Conservation (phyloP, 2,113 vertebrate species). For the Rhineura floridana region DNA sequence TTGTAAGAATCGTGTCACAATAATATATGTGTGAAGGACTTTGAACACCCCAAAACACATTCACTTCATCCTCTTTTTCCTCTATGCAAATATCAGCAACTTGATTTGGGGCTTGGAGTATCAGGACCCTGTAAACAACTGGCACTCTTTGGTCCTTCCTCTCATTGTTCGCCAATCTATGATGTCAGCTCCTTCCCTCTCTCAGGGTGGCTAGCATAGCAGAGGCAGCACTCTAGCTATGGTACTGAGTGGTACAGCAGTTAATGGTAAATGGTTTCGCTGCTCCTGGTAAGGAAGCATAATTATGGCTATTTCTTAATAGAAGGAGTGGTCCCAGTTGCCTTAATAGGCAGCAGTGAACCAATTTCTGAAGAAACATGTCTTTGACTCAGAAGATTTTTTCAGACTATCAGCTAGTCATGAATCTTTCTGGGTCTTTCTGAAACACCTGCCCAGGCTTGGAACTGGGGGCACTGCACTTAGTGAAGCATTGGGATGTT, state of each 20-base stretch:
- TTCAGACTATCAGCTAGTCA: background rate
- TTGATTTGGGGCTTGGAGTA: background rate
- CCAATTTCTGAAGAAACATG: background rate
- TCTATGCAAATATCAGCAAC: background rate
- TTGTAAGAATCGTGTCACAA: background rate
- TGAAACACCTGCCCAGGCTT: background rate
- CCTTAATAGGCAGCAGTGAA: background rate
- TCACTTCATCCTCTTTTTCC: background rate
- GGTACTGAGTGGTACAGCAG: background rate
- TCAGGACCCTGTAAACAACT: background rate
- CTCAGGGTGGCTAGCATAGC: background rate
- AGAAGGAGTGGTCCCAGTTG: background rate
- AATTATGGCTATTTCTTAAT: background rate
- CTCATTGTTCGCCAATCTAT: background rate
- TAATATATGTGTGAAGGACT: background rate
- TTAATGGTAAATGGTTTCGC: background rate
- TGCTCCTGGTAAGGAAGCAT: background rate
- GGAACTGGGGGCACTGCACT: background rate
- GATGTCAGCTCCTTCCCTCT: too few species aligned
- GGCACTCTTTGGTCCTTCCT: background rate
- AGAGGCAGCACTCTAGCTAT: background rate
- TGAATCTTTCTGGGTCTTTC: background rate
- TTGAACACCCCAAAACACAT: background rate
- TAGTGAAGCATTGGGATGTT: background rate
- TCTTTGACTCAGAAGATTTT: background rate